A percentile compares a stretch with the other conserved stretches of the same genome.
phyloP scores from a whole-genome alignment of 1,140 invertebrate species.

The Stenopsyche tienmushanensis region DNA sequence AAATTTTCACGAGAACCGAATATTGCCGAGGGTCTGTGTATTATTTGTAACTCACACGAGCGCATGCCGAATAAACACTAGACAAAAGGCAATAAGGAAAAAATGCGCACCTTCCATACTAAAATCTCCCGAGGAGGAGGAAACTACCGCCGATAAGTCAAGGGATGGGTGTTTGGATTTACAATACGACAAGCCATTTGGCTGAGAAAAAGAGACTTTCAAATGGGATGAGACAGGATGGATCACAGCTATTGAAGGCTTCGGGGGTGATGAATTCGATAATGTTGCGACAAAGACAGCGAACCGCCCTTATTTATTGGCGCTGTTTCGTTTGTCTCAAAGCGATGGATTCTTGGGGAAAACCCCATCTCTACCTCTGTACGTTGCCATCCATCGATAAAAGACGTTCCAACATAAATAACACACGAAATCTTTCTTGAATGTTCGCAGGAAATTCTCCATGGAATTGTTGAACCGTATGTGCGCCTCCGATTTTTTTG shows the following conservation, averaged over 20 bases:
- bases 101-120: too few species aligned
- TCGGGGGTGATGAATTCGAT: slow-evolving; percentile 38
- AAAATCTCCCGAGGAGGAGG: too few species aligned
- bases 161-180: neutral
- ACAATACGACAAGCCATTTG: slow-evolving; percentile 29
- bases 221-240: slow-evolving; percentile 33
- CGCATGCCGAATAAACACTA: too few species aligned
- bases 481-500: neutral
- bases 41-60: too few species aligned
- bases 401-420: neutral
- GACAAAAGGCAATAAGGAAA: too few species aligned
- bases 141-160: neutral
- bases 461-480: neutral
- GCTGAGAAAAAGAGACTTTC: slow-evolving; percentile 30
- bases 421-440: neutral
- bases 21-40: too few species aligned
- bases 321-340: slow-evolving; percentile 2
- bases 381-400: neutral
- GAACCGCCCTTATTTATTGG: slow-evolving; percentile 25
- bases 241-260: slow-evolving; percentile 19
- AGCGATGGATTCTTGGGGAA: too few species aligned
- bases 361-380: too few species aligned
- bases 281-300: slow-evolving; percentile 32
- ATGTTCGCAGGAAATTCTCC: neutral
- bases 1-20: too few species aligned